Evolutionary conservation across 2,888 invertebrate genomes (phyloP).

Genomic region (Cephonodes hylas): DNA sequence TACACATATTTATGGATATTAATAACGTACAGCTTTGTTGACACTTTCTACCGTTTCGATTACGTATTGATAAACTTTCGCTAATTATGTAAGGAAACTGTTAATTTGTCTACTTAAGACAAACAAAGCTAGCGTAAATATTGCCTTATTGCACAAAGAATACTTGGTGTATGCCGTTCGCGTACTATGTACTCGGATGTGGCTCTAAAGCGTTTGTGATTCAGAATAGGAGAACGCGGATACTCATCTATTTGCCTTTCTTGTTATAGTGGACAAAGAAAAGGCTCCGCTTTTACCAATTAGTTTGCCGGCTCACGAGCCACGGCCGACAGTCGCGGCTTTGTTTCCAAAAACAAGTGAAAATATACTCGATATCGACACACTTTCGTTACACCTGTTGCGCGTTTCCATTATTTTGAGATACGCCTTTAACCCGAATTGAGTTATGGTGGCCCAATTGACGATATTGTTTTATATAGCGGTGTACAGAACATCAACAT

Average conservation of each 20-base stretch:
- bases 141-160: background rate
- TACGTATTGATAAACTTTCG: background rate
- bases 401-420: slow-evolving; percentile 29
- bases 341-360: slow-evolving; percentile 74
- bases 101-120: background rate
- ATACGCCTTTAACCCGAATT: background rate
- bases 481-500: no score
- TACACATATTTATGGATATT: background rate
- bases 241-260: slow-evolving; percentile 67
- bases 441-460: background rate
- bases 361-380: slow-evolving; percentile 61
- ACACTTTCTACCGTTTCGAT: background rate
- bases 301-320: slow-evolving; percentile 58
- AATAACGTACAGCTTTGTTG: background rate
- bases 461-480: no score
- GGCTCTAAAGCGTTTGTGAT: slow-evolving; percentile 37
- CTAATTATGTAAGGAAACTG: background rate
- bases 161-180: no score
- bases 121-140: background rate
- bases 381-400: slow-evolving; percentile 49
- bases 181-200: no score
- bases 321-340: slow-evolving; percentile 49
- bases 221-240: slow-evolving; percentile 47
- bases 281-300: slow-evolving; percentile 77
- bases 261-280: slow-evolving; percentile 57